Percentiles rank a stretch among this genome's conserved stretches.
phyloP scores from a whole-genome alignment of 2,797 vertebrate species.

The Coracias cyanogaster region DNA sequence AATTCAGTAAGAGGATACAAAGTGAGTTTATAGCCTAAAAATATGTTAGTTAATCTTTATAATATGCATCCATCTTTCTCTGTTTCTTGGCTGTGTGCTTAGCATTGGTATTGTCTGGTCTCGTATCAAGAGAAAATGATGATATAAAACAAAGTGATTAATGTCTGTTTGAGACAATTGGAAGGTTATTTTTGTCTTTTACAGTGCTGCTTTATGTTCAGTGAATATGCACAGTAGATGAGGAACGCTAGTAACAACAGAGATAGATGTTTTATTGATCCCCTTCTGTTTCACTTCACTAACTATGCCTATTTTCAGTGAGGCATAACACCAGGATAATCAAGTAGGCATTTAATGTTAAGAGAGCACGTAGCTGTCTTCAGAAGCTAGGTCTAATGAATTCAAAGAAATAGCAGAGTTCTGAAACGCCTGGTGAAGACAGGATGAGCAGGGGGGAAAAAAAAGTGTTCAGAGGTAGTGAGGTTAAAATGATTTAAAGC shows the following conservation, averaged over 20 bases:
- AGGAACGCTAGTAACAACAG: neutral
- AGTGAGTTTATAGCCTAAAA: neutral
- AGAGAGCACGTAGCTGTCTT: neutral
- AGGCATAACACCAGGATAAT: neutral
- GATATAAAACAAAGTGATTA: neutral
- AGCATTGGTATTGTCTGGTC: neutral
- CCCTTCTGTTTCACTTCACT: neutral
- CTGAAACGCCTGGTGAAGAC: neutral
- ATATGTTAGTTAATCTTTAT: neutral
- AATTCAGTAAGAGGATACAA: neutral
- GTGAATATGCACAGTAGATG: neutral
- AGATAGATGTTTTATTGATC: slow-evolving; percentile 40
- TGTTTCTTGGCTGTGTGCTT: neutral
- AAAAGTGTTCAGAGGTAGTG: neutral
- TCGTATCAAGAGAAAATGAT: neutral
- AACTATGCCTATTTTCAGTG: neutral
- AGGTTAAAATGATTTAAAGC: neutral
- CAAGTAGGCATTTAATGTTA: neutral
- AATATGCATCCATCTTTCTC: neutral
- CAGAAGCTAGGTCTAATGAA: neutral
- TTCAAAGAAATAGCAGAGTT: neutral
- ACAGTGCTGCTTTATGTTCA: neutral
- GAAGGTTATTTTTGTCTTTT: neutral
- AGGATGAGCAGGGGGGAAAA: neutral
- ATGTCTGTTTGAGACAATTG: neutral